phyloP scores from a whole-genome alignment of 2,113 vertebrate species.

The Synchiropus splendidus region DNA sequence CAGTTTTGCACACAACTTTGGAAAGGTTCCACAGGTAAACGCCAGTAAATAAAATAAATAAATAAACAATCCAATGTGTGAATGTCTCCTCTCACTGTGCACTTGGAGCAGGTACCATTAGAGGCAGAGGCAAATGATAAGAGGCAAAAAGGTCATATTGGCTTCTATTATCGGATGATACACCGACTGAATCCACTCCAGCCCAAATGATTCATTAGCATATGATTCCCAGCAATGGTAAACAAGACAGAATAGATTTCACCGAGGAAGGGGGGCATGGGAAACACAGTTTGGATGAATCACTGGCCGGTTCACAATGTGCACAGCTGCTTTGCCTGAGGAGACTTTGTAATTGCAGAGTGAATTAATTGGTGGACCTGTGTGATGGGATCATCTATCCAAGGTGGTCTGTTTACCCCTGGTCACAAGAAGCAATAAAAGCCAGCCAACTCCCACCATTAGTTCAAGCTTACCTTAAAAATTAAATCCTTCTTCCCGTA shows the following conservation, averaged over 20 bases:
- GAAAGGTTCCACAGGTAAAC: no score
- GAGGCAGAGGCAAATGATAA: no score
- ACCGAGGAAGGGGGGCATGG: constrained; percentile 11
- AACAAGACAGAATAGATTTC: constrained; percentile 13
- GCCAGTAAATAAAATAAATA: no score
- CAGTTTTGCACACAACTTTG: no score
- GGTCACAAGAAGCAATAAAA: constrained; percentile 33
- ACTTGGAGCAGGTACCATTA: no score
- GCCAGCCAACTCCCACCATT: constrained; percentile 22
- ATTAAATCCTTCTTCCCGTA: constrained; percentile 99
- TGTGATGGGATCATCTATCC: constrained; percentile 45
- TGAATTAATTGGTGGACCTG: constrained; percentile 39
- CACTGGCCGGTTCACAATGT: constrained; percentile 17
- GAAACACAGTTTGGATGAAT: constrained; percentile 2
- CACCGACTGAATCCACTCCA: constrained; percentile 10
- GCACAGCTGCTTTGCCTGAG: constrained; percentile 10
- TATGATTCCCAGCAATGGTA: constrained; percentile 7
- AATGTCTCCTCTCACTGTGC: no score
- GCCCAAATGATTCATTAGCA: constrained; percentile 21
- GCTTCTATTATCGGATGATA: constrained; percentile 4
- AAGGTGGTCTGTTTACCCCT: constrained; percentile 39
- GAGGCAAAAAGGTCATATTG: no score
- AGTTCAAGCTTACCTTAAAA: constrained; percentile 84
- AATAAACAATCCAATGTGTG: no score
- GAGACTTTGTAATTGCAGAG: constrained; percentile 33